phyloP scores from a whole-genome alignment of 2,113 vertebrate genomes.

The Corythornis cristatus region DNA sequence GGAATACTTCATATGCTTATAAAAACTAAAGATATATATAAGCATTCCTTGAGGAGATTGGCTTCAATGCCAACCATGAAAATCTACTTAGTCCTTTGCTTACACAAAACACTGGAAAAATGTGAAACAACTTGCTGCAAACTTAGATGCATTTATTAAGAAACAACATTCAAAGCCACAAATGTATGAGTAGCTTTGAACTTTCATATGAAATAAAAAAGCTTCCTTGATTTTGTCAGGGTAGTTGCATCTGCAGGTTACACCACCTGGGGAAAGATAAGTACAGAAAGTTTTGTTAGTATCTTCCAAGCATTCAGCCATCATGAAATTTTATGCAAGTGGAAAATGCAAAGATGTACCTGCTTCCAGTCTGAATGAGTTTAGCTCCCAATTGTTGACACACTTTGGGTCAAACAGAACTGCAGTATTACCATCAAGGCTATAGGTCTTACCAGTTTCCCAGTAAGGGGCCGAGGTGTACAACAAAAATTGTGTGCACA shows the following conservation, averaged over 20 bases:
- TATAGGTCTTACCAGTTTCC: not conserved
- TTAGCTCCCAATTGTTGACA: not conserved
- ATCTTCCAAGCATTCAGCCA: not conserved
- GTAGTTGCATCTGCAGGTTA: not conserved
- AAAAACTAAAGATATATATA: not conserved
- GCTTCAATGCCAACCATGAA: not conserved
- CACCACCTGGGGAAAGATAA: slow-evolving; percentile 26
- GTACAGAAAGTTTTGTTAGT: not conserved
- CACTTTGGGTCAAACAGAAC: not conserved
- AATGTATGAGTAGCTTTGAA: not conserved
- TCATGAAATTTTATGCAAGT: not conserved
- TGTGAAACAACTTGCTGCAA: not conserved
- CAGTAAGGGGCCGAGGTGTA: not conserved
- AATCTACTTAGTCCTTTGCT: not conserved
- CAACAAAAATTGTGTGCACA: not conserved
- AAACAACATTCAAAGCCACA: not conserved
- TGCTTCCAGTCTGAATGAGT: not conserved
- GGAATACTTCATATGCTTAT: not conserved
- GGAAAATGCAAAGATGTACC: not conserved
- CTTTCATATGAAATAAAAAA: not conserved
- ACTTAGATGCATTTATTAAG: slow-evolving; percentile 18
- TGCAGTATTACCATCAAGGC: not conserved
- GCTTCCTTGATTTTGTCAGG: not conserved
- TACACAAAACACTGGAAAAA: not conserved
- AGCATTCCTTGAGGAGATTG: not conserved